Percentiles rank a stretch among this genome's conserved stretches.
Evolutionary conservation across 2,113 vertebrate species (phyloP).

Genomic region (Plecturocebus donacophilus): DNA sequence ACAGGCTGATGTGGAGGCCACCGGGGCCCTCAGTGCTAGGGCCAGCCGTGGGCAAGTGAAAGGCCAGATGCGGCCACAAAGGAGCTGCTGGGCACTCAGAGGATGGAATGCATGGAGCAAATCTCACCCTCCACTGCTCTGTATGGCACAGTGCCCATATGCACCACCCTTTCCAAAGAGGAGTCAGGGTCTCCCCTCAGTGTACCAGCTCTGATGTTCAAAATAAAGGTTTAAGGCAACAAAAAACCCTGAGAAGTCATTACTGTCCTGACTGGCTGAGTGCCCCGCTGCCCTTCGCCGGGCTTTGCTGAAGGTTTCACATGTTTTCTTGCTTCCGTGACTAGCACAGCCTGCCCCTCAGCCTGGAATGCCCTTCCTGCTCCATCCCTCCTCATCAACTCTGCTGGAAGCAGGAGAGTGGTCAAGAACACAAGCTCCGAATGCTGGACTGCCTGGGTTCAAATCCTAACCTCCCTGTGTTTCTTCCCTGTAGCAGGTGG

Average conservation of each 20-base stretch:
- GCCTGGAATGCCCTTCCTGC: fast-evolving
- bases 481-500: background rate
- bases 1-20: background rate
- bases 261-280: fast-evolving
- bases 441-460: background rate
- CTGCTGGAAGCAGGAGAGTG: background rate
- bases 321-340: background rate
- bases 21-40: fast-evolving
- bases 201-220: background rate
- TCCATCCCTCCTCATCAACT: too few relatives aligned
- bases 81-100: background rate
- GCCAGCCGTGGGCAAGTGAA: fast-evolving
- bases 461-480: background rate
- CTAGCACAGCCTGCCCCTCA: background rate
- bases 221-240: background rate
- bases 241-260: background rate
- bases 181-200: background rate
- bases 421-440: background rate
- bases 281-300: fast-evolving
- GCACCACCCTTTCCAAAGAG: background rate
- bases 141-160: fast-evolving
- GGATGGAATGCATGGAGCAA: too few relatives aligned
- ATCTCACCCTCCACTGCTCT: background rate
- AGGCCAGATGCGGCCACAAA: fast-evolving
- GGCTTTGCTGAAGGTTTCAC: background rate